Conservation (phyloP, 2,113 vertebrate genomes). For the Oostethus manadensis region DNA sequence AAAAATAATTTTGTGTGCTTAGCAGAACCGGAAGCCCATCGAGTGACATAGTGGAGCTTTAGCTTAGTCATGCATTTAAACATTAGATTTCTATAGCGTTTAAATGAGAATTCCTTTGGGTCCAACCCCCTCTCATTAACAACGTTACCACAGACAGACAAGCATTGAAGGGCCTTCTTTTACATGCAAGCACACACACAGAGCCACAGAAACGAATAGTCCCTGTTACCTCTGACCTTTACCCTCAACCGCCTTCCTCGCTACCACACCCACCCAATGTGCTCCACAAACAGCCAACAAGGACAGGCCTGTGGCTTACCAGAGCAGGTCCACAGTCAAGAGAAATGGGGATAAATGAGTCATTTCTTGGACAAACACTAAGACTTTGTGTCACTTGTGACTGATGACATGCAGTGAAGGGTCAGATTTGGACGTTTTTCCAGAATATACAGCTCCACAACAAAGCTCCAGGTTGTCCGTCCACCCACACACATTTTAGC, state of each 20-base stretch:
- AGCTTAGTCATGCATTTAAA: neutral
- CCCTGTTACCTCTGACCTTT: slow-evolving; percentile 52
- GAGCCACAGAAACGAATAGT: slow-evolving; percentile 42
- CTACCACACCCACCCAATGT: slow-evolving; percentile 11
- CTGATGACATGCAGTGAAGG: slow-evolving; percentile 7
- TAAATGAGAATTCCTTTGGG: slow-evolving; percentile 1
- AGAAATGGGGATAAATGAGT: slow-evolving; percentile 26
- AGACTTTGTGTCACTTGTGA: slow-evolving; percentile 7
- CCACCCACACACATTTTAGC: slow-evolving; percentile 16
- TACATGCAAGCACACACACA: slow-evolving; percentile 18
- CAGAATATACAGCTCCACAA: slow-evolving; percentile 12
- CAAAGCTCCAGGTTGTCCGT: slow-evolving; percentile 34
- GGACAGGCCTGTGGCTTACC: slow-evolving; percentile 21
- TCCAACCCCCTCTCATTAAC: neutral
- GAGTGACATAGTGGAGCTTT: too few species aligned
- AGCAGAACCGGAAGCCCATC: neutral
- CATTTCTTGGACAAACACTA: slow-evolving; percentile 22
- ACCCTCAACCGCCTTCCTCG: slow-evolving; percentile 27
- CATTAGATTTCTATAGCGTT: neutral
- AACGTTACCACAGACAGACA: neutral
- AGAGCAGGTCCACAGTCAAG: slow-evolving; percentile 28
- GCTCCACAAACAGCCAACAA: slow-evolving; percentile 23
- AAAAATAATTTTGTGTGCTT: too few species aligned
- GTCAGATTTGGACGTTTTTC: slow-evolving; percentile 10
- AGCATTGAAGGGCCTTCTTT: neutral